A percentile compares a stretch with the other conserved stretches of the same genome.
Evolutionary conservation across 2,888 invertebrate genomes (phyloP).

Genomic region (Tenodera sinensis): DNA sequence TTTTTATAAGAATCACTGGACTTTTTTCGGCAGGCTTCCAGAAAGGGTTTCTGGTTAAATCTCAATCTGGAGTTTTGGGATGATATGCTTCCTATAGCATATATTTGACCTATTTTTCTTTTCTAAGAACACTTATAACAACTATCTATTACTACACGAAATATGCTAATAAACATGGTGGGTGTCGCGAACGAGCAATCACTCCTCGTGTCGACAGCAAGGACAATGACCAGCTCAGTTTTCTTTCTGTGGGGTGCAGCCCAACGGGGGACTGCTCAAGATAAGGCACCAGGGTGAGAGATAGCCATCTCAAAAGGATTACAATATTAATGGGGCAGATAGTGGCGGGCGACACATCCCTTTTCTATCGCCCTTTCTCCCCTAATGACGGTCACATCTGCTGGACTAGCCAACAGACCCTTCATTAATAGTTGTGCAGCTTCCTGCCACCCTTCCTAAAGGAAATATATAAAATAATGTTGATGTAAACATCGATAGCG

Average conservation of each 20-base stretch:
- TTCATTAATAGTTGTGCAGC: background rate
- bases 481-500: too few relatives aligned
- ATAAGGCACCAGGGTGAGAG: background rate
- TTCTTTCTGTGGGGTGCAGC: background rate
- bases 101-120: too few relatives aligned
- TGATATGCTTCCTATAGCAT: too few relatives aligned
- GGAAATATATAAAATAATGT: too few relatives aligned
- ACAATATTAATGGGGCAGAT: conserved; percentile 29
- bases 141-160: too few relatives aligned
- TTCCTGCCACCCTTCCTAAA: background rate
- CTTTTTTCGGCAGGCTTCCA: too few relatives aligned
- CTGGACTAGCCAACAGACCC: background rate
- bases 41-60: too few relatives aligned
- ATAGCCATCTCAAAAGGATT: conserved; percentile 20
- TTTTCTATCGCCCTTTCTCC: background rate
- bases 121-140: too few relatives aligned
- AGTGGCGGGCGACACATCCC: conserved; percentile 1
- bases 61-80: too few relatives aligned
- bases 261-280: background rate
- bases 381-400: background rate
- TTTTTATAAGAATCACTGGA: too few relatives aligned
- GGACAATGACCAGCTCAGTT: background rate
- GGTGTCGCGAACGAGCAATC: background rate
- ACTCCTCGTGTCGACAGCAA: background rate
- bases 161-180: too few relatives aligned